Evolutionary conservation across 2,888 invertebrate genomes (phyloP).

Genomic region (Acanthosepion esculentum): DNA sequence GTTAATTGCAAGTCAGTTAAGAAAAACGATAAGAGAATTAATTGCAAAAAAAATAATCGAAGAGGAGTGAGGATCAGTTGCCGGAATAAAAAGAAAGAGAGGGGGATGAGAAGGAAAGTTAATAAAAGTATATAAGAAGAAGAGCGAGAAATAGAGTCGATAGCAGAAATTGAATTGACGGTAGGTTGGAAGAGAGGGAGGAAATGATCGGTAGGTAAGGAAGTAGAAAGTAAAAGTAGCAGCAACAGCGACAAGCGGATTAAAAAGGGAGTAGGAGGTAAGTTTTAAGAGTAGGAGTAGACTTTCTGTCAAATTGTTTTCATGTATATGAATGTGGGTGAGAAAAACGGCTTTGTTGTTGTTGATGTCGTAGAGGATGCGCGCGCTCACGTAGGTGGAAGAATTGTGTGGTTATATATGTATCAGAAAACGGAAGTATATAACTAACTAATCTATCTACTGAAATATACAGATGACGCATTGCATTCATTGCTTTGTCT

Average conservation of each 20-base stretch:
- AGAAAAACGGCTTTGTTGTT: background rate
- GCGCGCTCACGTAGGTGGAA: background rate
- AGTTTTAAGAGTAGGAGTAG: background rate
- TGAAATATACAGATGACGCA: background rate
- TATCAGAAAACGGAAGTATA: background rate
- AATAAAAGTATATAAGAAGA: background rate
- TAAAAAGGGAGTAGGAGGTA: background rate
- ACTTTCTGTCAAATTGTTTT: background rate
- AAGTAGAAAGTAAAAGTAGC: slow-evolving; percentile 33
- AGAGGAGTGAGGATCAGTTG: background rate
- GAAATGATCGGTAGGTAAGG: background rate
- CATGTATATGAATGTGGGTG: background rate
- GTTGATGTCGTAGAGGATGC: background rate
- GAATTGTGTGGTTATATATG: background rate
- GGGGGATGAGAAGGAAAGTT: background rate
- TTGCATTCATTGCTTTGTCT: background rate
- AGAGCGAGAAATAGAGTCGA: background rate
- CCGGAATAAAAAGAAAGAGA: background rate
- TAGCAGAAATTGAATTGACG: background rate
- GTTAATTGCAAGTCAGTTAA: background rate
- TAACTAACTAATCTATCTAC: background rate
- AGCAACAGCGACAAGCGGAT: background rate
- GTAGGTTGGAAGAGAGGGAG: background rate
- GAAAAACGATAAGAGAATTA: background rate
- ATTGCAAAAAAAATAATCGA: background rate